Base-by-base conservation (phyloP, 37 sponge, comb jelly and placozoan species). In the Aphrocallistes beatrix region DNA sequence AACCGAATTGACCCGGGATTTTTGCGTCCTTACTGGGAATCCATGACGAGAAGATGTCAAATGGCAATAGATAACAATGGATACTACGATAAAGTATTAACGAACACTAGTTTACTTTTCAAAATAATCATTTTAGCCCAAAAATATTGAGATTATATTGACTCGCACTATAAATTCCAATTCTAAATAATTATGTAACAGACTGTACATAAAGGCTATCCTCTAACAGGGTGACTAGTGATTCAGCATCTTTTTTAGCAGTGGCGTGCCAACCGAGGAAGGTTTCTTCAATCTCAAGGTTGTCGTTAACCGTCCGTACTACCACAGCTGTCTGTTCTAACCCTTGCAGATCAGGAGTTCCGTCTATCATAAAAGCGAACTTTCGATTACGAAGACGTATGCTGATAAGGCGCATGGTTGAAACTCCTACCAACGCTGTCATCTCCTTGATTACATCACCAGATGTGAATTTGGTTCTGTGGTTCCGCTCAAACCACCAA, bases 241-340 rank as follows among this genome's bases (percentile, higher is more conserved):
- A 60, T 28, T 30, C 75, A 28, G 75, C 75, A 60, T 28, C 25
- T 60, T 60, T 60, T 60, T 28, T 19, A 30, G 75, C 34, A 60
- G 34, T 60, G 75, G 75, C 75, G 21, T 60, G 75, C 75, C 75
- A 60, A 28, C 75, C 75, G 8, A 60, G 75, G 75, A 60, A 60
- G 6, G 75, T 60, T 13, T 60, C 75, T 60, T 60, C 75, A 25
- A 21, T 60, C 75, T 60, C 75, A 25, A 60, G 75, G 75, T 32
- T 60, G 75, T 60, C n/a, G 75, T 60, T 60, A 60, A 28, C 75
- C 25, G 75, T 60, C 75, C 75, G 8, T 60, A 60, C 75, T 13
- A 60, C 34, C 25, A 60, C 8, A 32, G 75, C 75, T 60, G 75
- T 60, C n/a, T 60, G 75, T 13, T 60, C 75, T 6, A 21, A 19